Evolutionary conservation across 2,113 vertebrate genomes (phyloP).

Genomic region (Acanthochromis polyacanthus): DNA sequence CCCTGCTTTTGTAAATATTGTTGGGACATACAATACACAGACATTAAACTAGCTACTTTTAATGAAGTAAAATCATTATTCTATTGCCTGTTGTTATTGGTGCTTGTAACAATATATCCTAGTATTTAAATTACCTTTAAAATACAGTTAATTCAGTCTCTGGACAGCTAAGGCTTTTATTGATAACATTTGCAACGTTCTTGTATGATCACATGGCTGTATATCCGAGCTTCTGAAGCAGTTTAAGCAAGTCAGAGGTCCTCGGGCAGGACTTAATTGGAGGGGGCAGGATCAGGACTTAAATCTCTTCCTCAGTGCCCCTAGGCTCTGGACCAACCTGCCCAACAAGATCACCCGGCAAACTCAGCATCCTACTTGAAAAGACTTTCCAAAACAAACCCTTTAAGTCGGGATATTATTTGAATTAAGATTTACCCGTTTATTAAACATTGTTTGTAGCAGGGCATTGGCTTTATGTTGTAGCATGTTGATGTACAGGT

Average conservation of each 20-base stretch:
- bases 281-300: conserved; percentile 3
- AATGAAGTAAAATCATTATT: neutral
- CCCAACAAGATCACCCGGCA: conserved; percentile 7
- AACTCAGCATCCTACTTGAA: conserved; percentile 25
- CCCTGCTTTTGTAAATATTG: conserved; percentile 10
- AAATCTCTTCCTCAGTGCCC: conserved; percentile 6
- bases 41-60: neutral
- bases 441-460: neutral
- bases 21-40: neutral
- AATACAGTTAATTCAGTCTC: neutral
- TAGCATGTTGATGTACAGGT: too few relatives aligned
- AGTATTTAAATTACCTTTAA: neutral
- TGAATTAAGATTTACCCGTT: neutral
- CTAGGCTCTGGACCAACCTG: conserved; percentile 30
- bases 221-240: neutral
- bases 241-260: neutral
- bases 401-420: neutral
- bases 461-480: neutral
- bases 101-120: neutral
- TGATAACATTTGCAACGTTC: neutral
- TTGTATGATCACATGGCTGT: neutral
- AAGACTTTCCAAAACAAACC: conserved; percentile 7
- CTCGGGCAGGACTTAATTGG: neutral
- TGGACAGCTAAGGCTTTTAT: neutral
- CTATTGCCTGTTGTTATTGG: neutral